Evolutionary conservation across 1,140 invertebrate genomes (phyloP), one percentile per base, ranked within the genome.

Genomic region (Drosophila takahashii): DNA sequence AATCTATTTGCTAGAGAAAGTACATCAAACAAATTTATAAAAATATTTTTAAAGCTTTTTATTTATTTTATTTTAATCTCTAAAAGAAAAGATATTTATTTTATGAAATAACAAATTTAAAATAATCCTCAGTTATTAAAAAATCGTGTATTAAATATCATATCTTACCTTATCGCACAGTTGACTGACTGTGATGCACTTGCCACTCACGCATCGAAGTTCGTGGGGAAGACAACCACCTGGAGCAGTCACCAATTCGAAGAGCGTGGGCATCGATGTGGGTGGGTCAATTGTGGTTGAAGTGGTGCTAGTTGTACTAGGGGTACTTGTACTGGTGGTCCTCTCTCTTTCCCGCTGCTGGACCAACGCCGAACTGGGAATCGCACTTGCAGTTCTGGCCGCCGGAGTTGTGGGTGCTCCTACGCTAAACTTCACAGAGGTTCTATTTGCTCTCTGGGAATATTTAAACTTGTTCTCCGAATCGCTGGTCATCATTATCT

Each of bases 151-250:
- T n/a, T n/a, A n/a, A n/a, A n/a, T n/a, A n/a, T n/a, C n/a, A n/a
- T n/a, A 45, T 6, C n/a, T 36, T 50, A 92, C 92, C 90, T 94
- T 94, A 79, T 95, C 94, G 61, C 95, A 95, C 11, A 95, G 93
- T 76, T 95, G 94, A 10, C 93, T 90, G 11, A 95, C 91, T 1
- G 94, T 94, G 51, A 95, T 95, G 79, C 94, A 95, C 45, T 94
- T 92, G 7, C 94, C 94, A 72, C 94, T 94, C 1, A 95, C 93
- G 72, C 94, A 95, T 11, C 94, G 93, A 26, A 95, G 87, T 70
- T 95, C 94, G 0, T 94, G 93, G 18, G 92, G 87, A 11, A 93
- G 93, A 73, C 94, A 95, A 70, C 84, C 74, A 22, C 83, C 79
- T 1, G 66, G 48, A 0, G 32, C 26, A 7, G 64, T 48, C 0